Conservation (phyloP, 2,888 invertebrate species). For the Nemurella pictetii region DNA sequence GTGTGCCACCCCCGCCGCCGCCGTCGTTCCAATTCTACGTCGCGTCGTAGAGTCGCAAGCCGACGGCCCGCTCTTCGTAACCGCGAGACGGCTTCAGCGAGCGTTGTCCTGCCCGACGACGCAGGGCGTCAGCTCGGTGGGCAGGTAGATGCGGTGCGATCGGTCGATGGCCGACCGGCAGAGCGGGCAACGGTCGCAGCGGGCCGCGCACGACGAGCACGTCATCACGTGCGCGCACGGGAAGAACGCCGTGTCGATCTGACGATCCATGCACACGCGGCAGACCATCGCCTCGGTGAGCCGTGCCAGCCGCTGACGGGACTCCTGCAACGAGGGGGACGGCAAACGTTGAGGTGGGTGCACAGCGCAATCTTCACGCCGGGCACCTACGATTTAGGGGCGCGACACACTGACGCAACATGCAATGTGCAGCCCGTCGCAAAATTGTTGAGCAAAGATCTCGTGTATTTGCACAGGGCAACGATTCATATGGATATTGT, state of each 20-base stretch:
- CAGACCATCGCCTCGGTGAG: slow-evolving; percentile 74
- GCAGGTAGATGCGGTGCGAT: slow-evolving; percentile 71
- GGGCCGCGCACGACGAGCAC: slow-evolving; percentile 73
- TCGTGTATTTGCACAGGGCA: no score
- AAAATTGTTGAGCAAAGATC: no score
- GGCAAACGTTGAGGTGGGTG: no score
- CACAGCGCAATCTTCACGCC: no score
- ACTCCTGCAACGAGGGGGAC: slow-evolving; percentile 53
- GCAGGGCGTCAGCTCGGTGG: slow-evolving; percentile 46
- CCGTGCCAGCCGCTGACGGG: slow-evolving; percentile 58
- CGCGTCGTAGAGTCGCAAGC: not conserved
- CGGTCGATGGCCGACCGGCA: slow-evolving; percentile 72
- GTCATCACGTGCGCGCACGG: slow-evolving; percentile 89
- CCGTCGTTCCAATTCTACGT: not conserved
- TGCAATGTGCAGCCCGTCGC: no score
- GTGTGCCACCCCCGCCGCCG: no score
- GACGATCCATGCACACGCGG: slow-evolving; percentile 84
- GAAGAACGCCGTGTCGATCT: slow-evolving; percentile 80
- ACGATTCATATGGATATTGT: no score
- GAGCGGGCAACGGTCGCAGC: slow-evolving; percentile 74
- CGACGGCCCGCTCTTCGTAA: slow-evolving; percentile 31
- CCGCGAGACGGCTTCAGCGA: not conserved
- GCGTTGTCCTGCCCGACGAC: not conserved
- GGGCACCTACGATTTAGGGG: no score
- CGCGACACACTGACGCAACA: no score